Percentiles rank a stretch among this genome's conserved stretches.
phyloP scores from a whole-genome alignment of 2,113 vertebrate species.

The Hippolais icterina region DNA sequence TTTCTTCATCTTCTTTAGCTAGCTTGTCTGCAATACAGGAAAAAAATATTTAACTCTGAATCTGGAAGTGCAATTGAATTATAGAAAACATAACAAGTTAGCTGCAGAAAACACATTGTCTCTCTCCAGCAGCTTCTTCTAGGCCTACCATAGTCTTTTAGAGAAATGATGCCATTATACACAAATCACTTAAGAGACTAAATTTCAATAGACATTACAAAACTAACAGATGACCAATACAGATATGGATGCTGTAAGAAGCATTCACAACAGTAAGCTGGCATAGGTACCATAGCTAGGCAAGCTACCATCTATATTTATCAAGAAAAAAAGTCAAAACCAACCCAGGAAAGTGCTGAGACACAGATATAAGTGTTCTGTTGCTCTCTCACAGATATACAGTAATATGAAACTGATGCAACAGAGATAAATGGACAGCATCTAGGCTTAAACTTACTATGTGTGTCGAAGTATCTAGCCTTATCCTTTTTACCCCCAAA shows the following conservation, averaged over 20 bases:
- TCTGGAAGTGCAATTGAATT: background rate
- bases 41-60: background rate
- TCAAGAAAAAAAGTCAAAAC: background rate
- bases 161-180: background rate
- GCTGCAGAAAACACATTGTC: background rate
- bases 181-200: background rate
- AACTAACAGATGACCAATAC: background rate
- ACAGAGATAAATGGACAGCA: background rate
- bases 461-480: slow-evolving; percentile 91
- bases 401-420: background rate
- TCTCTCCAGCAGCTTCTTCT: background rate
- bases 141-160: background rate
- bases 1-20: slow-evolving; percentile 95
- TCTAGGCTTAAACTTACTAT: slow-evolving; percentile 81
- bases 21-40: slow-evolving; percentile 77
- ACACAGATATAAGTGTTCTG: background rate
- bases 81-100: background rate
- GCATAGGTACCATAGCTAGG: background rate
- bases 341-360: background rate
- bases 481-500: slow-evolving; percentile 97
- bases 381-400: background rate
- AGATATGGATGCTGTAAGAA: background rate
- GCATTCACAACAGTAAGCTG: background rate
- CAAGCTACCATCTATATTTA: background rate
- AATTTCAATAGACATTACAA: background rate